phyloP scores from a whole-genome alignment of 1,140 invertebrate species.

The Ptiloglossa arizonensis region DNA sequence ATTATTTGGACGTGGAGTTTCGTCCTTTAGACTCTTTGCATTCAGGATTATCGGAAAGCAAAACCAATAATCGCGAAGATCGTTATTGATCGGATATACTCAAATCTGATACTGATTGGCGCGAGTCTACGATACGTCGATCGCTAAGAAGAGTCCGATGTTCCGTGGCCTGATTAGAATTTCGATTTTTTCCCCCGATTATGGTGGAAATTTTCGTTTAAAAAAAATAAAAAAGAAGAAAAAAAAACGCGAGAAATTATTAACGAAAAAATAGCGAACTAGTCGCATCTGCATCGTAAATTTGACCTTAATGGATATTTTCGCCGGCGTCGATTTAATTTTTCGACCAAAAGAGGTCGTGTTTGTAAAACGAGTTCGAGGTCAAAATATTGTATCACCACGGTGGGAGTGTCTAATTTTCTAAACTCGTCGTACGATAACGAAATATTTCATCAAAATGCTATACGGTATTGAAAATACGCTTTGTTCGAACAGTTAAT shows the following conservation, averaged over 20 bases:
- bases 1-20: too few species aligned
- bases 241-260: neutral
- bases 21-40: too few species aligned
- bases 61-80: neutral
- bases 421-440: too few species aligned
- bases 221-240: neutral
- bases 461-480: neutral
- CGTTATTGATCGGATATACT: neutral
- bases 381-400: neutral
- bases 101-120: neutral
- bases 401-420: neutral
- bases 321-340: neutral
- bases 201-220: neutral
- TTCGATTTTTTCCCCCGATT: neutral
- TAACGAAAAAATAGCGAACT: neutral
- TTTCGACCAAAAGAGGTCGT: neutral
- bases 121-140: neutral
- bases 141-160: neutral
- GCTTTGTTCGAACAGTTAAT: too few species aligned
- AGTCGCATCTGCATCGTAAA: neutral
- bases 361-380: neutral
- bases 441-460: neutral
- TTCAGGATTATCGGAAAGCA: neutral
- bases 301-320: neutral
- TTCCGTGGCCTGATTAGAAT: neutral